Percentiles rank a stretch among this genome's conserved stretches.
Evolutionary conservation across 1,140 invertebrate species (phyloP).

Genomic region (Frieseomelitta varia): DNA sequence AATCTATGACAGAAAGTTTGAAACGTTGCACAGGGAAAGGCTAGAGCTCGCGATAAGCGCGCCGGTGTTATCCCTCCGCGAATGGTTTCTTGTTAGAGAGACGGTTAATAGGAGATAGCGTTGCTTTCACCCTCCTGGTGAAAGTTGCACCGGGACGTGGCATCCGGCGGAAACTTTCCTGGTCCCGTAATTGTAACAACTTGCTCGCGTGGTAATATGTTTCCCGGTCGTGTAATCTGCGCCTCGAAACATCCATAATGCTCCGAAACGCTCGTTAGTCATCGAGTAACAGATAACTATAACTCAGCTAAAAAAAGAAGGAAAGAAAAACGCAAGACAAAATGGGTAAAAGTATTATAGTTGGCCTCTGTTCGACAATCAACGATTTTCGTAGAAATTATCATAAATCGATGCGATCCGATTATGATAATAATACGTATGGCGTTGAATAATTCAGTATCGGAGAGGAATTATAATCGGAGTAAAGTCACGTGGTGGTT

Average conservation of each 20-base stretch:
- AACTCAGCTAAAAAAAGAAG: too few relatives aligned
- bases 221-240: slow-evolving; percentile 39
- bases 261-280: background rate
- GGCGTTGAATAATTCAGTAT: background rate
- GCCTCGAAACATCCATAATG: background rate
- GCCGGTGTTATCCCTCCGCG: slow-evolving; percentile 47
- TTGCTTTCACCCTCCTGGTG: slow-evolving; percentile 41
- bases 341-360: too few relatives aligned
- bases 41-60: background rate
- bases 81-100: slow-evolving; percentile 58
- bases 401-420: background rate
- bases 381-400: background rate
- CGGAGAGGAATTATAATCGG: background rate
- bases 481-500: background rate
- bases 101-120: slow-evolving; percentile 43
- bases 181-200: slow-evolving; percentile 53
- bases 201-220: slow-evolving; percentile 48
- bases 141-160: slow-evolving; percentile 47
- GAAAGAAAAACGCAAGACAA: too few relatives aligned
- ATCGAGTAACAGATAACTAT: too few relatives aligned
- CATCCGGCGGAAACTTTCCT: slow-evolving; percentile 43
- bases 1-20: slow-evolving; percentile 16
- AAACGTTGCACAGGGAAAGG: too few relatives aligned
- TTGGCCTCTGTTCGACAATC: too few relatives aligned
- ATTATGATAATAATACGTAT: background rate